Evolutionary conservation across 92 coral and sea anemone species (phyloP).

Genomic region (Meandrina meandrites): DNA sequence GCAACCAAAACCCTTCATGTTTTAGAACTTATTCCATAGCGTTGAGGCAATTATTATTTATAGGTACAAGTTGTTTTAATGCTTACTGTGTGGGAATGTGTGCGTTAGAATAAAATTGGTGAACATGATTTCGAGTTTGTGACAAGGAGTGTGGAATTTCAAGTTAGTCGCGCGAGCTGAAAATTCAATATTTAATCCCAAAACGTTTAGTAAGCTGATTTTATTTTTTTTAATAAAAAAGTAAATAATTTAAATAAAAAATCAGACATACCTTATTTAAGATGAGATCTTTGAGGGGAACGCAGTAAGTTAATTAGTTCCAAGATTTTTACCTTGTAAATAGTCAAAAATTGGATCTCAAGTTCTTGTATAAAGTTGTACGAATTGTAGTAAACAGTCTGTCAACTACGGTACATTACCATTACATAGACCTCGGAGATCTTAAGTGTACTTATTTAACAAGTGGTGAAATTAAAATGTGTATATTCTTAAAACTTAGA

Average conservation of each 20-base stretch:
- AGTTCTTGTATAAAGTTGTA: background rate
- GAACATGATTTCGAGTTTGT: background rate
- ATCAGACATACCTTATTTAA: background rate
- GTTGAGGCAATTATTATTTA: background rate
- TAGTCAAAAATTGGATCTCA: conserved; percentile 1
- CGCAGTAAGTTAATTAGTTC: background rate
- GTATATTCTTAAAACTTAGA: conserved; percentile 1
- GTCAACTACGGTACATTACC: background rate
- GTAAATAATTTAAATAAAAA: no score
- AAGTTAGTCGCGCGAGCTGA: background rate
- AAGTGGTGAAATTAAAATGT: background rate
- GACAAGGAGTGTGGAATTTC: background rate
- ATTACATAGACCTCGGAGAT: background rate
- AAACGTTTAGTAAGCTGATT: background rate
- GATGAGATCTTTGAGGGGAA: background rate
- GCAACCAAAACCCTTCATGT: conserved; percentile 47
- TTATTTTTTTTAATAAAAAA: background rate
- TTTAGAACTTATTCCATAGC: conserved; percentile 2
- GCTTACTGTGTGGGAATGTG: background rate
- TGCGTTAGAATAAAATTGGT: background rate
- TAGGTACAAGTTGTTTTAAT: background rate
- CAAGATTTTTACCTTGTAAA: background rate
- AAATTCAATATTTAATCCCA: background rate
- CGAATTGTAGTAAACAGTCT: background rate
- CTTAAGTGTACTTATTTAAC: conserved; percentile 5